Evolutionary conservation across 2,113 vertebrate genomes (phyloP).

Genomic region (Trinectes maculatus): DNA sequence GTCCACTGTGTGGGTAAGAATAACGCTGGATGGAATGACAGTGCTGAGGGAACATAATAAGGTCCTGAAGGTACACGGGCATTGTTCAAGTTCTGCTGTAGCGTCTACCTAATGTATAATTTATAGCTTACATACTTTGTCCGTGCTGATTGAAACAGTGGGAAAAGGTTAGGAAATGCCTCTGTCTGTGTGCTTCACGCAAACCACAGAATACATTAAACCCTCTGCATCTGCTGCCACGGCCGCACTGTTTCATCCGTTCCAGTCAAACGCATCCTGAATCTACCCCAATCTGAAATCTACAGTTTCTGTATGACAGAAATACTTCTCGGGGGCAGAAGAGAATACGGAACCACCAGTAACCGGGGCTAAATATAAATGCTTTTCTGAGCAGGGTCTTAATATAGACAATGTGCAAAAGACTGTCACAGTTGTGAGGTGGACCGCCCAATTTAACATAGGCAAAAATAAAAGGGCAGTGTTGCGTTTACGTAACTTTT

Average conservation of each 20-base stretch:
- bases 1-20: slow-evolving; percentile 36
- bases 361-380: slow-evolving; percentile 80
- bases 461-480: slow-evolving; percentile 74
- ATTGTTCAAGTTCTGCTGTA: slow-evolving; percentile 16
- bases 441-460: slow-evolving; percentile 75
- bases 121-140: slow-evolving; percentile 17
- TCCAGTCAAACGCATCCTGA: slow-evolving; percentile 27
- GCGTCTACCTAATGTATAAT: slow-evolving; percentile 14
- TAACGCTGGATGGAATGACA: slow-evolving; percentile 42
- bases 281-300: slow-evolving; percentile 50
- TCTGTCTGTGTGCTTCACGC: neutral
- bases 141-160: neutral
- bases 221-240: neutral
- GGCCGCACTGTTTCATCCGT: slow-evolving; percentile 22
- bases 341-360: slow-evolving; percentile 77
- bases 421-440: slow-evolving; percentile 77
- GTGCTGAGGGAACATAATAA: slow-evolving; percentile 48
- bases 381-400: slow-evolving; percentile 79
- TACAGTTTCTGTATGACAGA: slow-evolving; percentile 60
- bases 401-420: slow-evolving; percentile 81
- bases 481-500: slow-evolving; percentile 73
- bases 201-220: slow-evolving; percentile 20
- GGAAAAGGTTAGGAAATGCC: neutral
- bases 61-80: slow-evolving; percentile 38
- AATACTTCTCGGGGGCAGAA: slow-evolving; percentile 54